These are phyloP conservation scores for Chelon labrosus DNA, from an alignment of 2,797 vertebrate genomes.

Conservation along the genomic window DNA sequence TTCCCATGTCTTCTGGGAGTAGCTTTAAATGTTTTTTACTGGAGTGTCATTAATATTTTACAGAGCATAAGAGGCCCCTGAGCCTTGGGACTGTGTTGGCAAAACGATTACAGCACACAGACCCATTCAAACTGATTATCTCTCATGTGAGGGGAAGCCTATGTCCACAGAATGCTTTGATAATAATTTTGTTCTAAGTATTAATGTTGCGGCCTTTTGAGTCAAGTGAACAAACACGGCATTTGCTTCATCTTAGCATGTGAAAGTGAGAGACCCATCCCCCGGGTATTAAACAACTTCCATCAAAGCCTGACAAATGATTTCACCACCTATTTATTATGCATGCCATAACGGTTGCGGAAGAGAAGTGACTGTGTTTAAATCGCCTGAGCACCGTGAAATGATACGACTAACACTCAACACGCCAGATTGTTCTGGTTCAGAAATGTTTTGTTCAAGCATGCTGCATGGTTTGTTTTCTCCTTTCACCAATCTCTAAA, in stretches of 20 bases:
- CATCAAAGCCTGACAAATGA: slow-evolving; percentile 72
- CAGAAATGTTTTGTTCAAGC: slow-evolving; percentile 59
- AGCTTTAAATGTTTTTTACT: slow-evolving; percentile 88
- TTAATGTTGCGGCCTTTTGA: slow-evolving; percentile 70
- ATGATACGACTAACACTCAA: slow-evolving; percentile 69
- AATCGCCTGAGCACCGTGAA: slow-evolving; percentile 76
- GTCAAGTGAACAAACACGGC: slow-evolving; percentile 54
- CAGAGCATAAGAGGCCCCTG: slow-evolving; percentile 90
- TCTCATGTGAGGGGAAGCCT: slow-evolving; percentile 81
- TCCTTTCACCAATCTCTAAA: slow-evolving; percentile 25
- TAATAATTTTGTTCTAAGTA: slow-evolving; percentile 79
- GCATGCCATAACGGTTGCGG: slow-evolving; percentile 55
- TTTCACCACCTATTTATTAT: slow-evolving; percentile 74
- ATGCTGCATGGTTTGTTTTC: slow-evolving; percentile 53
- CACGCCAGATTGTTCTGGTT: slow-evolving; percentile 54
- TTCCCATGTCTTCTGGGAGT: slow-evolving; percentile 84
- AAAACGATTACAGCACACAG: slow-evolving; percentile 89
- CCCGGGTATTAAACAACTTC: slow-evolving; percentile 58
- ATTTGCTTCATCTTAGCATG: slow-evolving; percentile 67
- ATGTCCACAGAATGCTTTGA: slow-evolving; percentile 79
- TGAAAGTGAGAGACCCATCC: slow-evolving; percentile 52
- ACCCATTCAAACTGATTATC: slow-evolving; percentile 94
- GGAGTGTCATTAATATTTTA: slow-evolving; percentile 94
- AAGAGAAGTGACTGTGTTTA: slow-evolving; percentile 63
- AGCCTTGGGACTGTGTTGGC: slow-evolving; percentile 87